Conservation (phyloP, 2,888 invertebrate genomes). For the Lithosia quadra region DNA sequence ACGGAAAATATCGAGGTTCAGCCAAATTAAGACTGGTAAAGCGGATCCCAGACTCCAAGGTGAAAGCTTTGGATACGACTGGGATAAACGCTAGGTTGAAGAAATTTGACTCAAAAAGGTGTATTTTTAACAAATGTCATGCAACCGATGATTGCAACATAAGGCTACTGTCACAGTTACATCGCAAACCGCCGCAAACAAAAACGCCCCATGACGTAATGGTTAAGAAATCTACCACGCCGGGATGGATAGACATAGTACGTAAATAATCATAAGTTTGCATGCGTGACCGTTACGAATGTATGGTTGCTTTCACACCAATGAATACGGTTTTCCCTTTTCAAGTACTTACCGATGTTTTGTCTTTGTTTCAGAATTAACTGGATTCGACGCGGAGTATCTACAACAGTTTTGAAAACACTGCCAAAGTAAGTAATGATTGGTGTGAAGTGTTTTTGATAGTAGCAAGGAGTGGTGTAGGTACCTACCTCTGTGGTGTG, state of each 20-base stretch:
- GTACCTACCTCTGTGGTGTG: too few relatives aligned
- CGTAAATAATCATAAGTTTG: conserved; percentile 54
- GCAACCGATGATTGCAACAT: not conserved
- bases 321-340: conserved; percentile 40
- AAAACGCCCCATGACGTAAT: conserved; percentile 12
- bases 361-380: conserved; percentile 46
- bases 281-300: conserved; percentile 62
- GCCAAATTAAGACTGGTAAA: too few relatives aligned
- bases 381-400: conserved; percentile 17
- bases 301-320: conserved; percentile 63
- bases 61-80: too few relatives aligned
- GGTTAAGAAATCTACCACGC: conserved; percentile 39
- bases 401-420: conserved; percentile 12
- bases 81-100: too few relatives aligned
- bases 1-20: too few relatives aligned
- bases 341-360: conserved; percentile 27
- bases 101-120: not conserved
- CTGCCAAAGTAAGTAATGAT: conserved; percentile 23
- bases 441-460: too few relatives aligned
- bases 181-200: not conserved
- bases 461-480: too few relatives aligned
- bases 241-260: conserved; percentile 59
- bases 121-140: not conserved
- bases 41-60: too few relatives aligned
- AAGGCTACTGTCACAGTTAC: not conserved